Evolutionary conservation across 2,113 vertebrate genomes (phyloP), one percentile per base, ranked within the genome.

Genomic region (Pimephales promelas): DNA sequence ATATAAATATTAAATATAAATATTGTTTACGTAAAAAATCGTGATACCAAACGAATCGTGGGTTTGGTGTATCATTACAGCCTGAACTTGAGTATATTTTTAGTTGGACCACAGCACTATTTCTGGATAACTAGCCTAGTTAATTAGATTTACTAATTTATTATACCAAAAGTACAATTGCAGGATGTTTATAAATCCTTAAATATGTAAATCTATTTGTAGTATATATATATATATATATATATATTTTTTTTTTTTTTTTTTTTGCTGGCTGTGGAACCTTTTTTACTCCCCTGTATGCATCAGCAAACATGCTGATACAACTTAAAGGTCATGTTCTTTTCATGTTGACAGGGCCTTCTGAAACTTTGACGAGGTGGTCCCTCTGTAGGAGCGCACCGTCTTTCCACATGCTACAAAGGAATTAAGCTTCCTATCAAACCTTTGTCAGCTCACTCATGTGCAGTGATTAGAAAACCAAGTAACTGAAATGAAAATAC

Each of bases 271-370:
- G 93, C 94, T 71, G 93, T 93, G 82, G 85, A 97, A 97, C 96
- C 96, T 96, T 96, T 96, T 94, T 94, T 91, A 83, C 89, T 94
- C 92, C 95, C 94, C 95, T 96, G 92, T 94, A 97, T 97, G 97
- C 97, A 97, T 97, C 96, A 97, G 97, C 97, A 98, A 97, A 98
- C 97, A 98, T 97, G 96, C 96, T 97, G 98, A 98, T 99, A 97
- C 96, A 93, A 96, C 97, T 97, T 99, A 98, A 99, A 99, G 97
- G 97, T 99, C 98, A 97, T 98, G 97, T 99, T 97, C 97, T 98
- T 99, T 99, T 98, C 97, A 98, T 95, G 95, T 96, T 99, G 97
- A 99, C 97, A 99, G 95, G 95, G 94, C 96, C 96, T 95, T 97
- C 97, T 95, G 95, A 96, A 97, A 96, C 95, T 96, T 95, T 97